Evolutionary conservation across 2,797 vertebrate genomes (phyloP).

Genomic region (Scarus forsteni): DNA sequence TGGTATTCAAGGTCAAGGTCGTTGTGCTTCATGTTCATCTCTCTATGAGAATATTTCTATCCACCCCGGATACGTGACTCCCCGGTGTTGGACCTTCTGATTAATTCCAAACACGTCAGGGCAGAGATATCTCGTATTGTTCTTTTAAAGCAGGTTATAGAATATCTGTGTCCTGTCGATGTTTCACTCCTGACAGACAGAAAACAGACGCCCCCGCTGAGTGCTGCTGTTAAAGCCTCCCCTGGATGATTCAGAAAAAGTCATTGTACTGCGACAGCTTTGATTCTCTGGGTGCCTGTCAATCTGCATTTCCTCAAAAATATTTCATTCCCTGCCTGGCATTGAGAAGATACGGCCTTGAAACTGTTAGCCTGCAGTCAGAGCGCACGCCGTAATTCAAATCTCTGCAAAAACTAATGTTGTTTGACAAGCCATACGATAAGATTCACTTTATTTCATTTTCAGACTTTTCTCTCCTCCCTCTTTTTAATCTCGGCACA

Average conservation of each 20-base stretch:
- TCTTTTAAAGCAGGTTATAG: neutral
- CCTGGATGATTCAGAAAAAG: conserved; percentile 64
- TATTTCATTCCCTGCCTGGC: conserved; percentile 50
- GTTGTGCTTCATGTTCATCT: no score
- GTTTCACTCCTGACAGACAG: conserved; percentile 10
- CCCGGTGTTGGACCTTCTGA: no score
- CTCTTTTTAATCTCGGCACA: conserved; percentile 67
- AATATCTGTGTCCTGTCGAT: conserved; percentile 4
- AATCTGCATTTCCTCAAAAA: conserved; percentile 65
- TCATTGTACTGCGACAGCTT: conserved; percentile 58
- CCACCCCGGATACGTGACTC: no score
- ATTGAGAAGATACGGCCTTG: conserved; percentile 40
- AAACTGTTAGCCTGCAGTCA: conserved; percentile 46
- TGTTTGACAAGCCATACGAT: conserved; percentile 68
- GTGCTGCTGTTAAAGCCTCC: conserved; percentile 18
- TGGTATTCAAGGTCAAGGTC: no score
- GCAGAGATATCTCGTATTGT: no score
- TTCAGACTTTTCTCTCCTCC: conserved; percentile 5
- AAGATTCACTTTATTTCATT: conserved; percentile 73
- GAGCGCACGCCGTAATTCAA: conserved; percentile 55
- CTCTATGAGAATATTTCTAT: no score
- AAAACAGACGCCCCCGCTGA: conserved; percentile 29
- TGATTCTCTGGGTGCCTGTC: conserved; percentile 67
- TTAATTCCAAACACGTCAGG: no score
- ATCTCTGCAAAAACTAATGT: conserved; percentile 54